Percentiles rank a stretch among this genome's conserved stretches.
These are phyloP conservation scores for Sebastes matsubarae DNA, from an alignment of 2,797 vertebrate genomes.

Conservation along the genomic window DNA sequence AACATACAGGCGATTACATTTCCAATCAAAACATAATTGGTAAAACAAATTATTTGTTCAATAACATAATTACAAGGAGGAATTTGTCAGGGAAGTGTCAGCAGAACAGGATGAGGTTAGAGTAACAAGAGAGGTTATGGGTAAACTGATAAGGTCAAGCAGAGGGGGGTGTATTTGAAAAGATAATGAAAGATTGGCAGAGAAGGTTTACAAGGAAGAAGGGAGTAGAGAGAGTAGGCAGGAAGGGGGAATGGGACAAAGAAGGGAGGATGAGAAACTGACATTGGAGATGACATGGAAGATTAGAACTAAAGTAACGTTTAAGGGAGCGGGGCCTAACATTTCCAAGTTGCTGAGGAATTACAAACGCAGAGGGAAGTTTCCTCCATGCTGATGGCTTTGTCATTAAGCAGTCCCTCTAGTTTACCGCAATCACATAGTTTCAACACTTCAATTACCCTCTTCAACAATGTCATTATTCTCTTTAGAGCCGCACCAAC, in stretches of 20 bases:
- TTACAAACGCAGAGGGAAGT: slow-evolving; percentile 1
- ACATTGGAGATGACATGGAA: neutral
- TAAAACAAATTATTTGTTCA: neutral
- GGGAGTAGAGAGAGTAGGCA: neutral
- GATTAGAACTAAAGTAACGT: neutral
- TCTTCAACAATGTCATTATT: slow-evolving; percentile 45
- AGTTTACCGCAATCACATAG: slow-evolving; percentile 3
- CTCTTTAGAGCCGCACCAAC: slow-evolving; percentile 35
- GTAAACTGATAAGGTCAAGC: neutral
- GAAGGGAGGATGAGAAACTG: neutral
- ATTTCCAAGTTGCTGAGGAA: neutral
- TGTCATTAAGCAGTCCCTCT: slow-evolving; percentile 7
- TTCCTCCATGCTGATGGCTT: slow-evolving; percentile 14
- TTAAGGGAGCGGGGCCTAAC: neutral
- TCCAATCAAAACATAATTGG: neutral
- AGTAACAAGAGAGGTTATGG: neutral
- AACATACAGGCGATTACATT: neutral
- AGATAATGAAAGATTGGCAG: neutral
- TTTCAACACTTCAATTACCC: slow-evolving; percentile 40
- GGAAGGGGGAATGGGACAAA: neutral
- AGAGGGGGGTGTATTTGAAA: neutral
- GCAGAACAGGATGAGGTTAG: neutral
- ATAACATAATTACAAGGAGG: neutral
- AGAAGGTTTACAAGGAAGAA: neutral
- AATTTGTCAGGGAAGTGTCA: neutral